phyloP scores from a whole-genome alignment of 2,113 vertebrate genomes.

The Diphyllodes magnificus region DNA sequence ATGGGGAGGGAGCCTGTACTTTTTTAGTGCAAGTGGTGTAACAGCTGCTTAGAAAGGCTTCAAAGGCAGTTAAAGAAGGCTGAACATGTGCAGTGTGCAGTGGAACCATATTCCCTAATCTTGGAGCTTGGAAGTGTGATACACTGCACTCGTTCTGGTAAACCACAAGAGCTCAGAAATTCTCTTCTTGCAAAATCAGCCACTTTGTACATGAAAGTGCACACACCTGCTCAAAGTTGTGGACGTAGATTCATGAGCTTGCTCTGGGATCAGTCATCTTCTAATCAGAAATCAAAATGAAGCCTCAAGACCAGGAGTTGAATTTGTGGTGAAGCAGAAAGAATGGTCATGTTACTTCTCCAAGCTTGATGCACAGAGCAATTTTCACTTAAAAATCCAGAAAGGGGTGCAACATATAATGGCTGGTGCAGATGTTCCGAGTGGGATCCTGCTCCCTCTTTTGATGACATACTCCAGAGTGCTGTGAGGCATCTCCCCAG shows the following conservation, averaged over 20 bases:
- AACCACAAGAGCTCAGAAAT: background rate
- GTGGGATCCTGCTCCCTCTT: background rate
- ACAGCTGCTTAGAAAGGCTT: conserved; percentile 2
- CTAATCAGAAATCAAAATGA: background rate
- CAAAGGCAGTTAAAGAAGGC: background rate
- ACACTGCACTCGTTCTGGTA: background rate
- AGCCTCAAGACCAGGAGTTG: background rate
- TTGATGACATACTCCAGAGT: background rate
- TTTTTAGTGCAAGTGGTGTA: background rate
- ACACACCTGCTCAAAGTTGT: background rate
- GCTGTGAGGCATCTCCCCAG: background rate
- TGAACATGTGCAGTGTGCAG: background rate
- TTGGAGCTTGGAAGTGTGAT: background rate
- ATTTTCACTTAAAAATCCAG: background rate
- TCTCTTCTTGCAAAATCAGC: background rate
- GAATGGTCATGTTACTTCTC: background rate
- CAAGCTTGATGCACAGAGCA: too few relatives aligned
- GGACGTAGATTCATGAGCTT: background rate
- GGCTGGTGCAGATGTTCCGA: conserved; percentile 10
- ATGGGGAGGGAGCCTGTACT: background rate
- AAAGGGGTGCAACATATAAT: background rate
- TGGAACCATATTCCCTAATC: background rate
- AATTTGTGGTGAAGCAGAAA: background rate
- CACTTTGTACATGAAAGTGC: background rate
- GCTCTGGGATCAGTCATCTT: background rate